phyloP scores from a whole-genome alignment of 1,140 invertebrate species.

The Propsilocerus akamusi region DNA sequence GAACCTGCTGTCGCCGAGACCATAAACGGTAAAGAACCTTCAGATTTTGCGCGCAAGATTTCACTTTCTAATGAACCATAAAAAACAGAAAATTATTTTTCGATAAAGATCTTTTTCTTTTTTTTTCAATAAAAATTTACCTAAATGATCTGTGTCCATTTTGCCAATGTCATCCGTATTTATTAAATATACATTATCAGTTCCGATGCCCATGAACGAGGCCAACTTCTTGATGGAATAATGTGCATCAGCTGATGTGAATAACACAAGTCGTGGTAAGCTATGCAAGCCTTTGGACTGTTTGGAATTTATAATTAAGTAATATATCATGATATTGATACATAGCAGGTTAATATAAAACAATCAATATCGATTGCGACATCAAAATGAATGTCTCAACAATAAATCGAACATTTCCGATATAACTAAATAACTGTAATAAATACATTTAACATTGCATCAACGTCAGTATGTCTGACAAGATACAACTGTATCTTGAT shows the following conservation, averaged over 20 bases:
- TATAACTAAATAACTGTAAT: too few relatives aligned
- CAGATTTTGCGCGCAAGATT: slow-evolving; percentile 41
- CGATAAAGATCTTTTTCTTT: too few relatives aligned
- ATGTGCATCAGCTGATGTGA: slow-evolving; percentile 81
- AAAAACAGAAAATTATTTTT: too few relatives aligned
- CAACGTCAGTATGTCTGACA: too few relatives aligned
- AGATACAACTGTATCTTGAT: too few relatives aligned
- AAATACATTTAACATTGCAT: too few relatives aligned
- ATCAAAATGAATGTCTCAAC: too few relatives aligned
- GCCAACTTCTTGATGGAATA: slow-evolving; percentile 84
- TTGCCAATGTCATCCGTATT: slow-evolving; percentile 53
- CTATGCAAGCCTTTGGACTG: slow-evolving; percentile 49
- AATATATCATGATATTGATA: too few relatives aligned
- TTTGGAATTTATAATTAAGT: slow-evolving; percentile 16
- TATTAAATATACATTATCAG: slow-evolving; percentile 53
- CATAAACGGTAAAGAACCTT: slow-evolving; percentile 61
- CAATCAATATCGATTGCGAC: too few relatives aligned
- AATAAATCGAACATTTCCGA: too few relatives aligned
- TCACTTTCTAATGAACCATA: slow-evolving; percentile 30
- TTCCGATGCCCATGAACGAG: slow-evolving; percentile 59
- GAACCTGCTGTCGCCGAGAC: slow-evolving; percentile 81
- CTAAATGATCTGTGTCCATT: slow-evolving; percentile 54
- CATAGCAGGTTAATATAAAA: too few relatives aligned
- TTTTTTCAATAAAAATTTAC: not conserved
- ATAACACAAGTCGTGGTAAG: slow-evolving; percentile 47